Base-by-base conservation (phyloP, 2,797 vertebrate genomes). In the Lepus oiostolus region DNA sequence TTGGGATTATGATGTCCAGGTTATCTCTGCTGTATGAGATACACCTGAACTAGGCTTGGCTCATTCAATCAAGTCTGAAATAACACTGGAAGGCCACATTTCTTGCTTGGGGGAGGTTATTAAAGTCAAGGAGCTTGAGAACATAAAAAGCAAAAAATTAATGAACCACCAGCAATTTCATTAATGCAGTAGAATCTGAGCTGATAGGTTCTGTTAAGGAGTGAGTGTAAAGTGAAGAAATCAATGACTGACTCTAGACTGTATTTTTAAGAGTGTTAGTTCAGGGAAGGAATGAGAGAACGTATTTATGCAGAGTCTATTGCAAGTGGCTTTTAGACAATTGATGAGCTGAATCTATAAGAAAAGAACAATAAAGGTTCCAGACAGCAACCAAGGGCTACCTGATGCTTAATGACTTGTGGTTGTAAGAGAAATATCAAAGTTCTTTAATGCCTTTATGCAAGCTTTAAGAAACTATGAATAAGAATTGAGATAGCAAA, bases 131-230 rank as follows among this genome's bases (percentile, higher is more conserved):
- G 75, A 58, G 35, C 93, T 96, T 74, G 26, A 88, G 54, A n/a
- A 60, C n/a, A 35, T 80, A 92, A 87, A 30, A 17, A 85, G 12
- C 42, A 32, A 32, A 74, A 58, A 75, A 62, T 19, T 84, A 82
- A 68, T 32, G 62, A 95, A 65, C 63, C 7, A 89, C 24, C 38
- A 88, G 77, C 89, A 72, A 84, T 95, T 54, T 88, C 52, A 92
- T 54, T 79, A 28, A 38, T 86, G 10, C 89, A 38, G 5, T 52
- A 82, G 47, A 11, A 94, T 65, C 26, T 80, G 35, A 90, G 35
- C 24, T n/a, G 11, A 16, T 72, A 22, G 52, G 7, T 91, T 85
- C 21, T 63, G 7, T 83, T 86, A 94, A 80, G 50, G 50, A 84
- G 32, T 90, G 24, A 93, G 4, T 91, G 17, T 58, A 58, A 0